Percentiles rank a stretch among this genome's conserved stretches.
These are phyloP conservation scores for Tretioscincus oriximinensis DNA, from an alignment of 2,113 vertebrate genomes.

Conservation along the genomic window DNA sequence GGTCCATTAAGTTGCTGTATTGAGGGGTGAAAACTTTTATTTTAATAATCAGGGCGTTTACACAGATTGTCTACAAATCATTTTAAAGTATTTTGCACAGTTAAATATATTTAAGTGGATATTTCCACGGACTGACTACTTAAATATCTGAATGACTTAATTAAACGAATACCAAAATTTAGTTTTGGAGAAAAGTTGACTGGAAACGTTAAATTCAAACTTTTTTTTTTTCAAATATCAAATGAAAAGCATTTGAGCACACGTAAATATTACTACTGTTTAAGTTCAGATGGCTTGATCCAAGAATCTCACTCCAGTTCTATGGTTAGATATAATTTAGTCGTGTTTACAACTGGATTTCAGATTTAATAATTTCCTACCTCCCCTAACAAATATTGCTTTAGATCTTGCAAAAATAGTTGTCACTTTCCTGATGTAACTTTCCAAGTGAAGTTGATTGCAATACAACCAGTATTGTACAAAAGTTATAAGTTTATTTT, in stretches of 20 bases:
- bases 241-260: constrained; percentile 71
- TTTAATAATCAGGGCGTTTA: constrained; percentile 67
- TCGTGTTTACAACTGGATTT: constrained; percentile 75
- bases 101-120: constrained; percentile 50
- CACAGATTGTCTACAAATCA: constrained; percentile 61
- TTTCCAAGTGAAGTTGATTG: constrained; percentile 5
- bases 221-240: constrained; percentile 73
- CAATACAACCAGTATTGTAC: constrained; percentile 31
- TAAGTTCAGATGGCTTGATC: constrained; percentile 56
- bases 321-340: constrained; percentile 59
- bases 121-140: constrained; percentile 58
- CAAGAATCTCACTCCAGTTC: constrained; percentile 31
- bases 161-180: constrained; percentile 62
- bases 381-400: constrained; percentile 61
- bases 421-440: constrained; percentile 17
- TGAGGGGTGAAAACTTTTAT: constrained; percentile 43
- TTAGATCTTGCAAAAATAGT: constrained; percentile 38
- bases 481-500: constrained; percentile 27
- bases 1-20: constrained; percentile 55
- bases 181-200: constrained; percentile 64
- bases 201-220: constrained; percentile 72
- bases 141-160: constrained; percentile 43
- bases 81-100: constrained; percentile 63
- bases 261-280: constrained; percentile 71
- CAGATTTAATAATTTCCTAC: constrained; percentile 67